phyloP scores from a whole-genome alignment of 1,140 invertebrate genomes.

The Dendroctonus ponderosae region DNA sequence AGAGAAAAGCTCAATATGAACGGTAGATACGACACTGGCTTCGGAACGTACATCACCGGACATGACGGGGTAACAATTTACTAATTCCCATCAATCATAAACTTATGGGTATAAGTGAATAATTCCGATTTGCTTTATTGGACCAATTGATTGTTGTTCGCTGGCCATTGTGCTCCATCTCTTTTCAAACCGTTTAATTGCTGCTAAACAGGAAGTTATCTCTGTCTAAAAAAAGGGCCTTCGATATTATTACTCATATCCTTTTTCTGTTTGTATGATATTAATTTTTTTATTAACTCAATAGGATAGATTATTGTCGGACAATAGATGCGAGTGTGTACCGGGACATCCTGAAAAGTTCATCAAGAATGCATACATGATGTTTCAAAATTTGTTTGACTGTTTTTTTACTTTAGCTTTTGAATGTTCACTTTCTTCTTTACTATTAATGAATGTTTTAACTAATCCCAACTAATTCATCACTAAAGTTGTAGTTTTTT shows the following conservation, averaged over 20 bases:
- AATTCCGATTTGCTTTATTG: conserved; percentile 44
- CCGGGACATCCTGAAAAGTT: background rate
- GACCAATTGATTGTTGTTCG: conserved; percentile 46
- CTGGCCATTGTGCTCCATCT: conserved; percentile 37
- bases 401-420: no score
- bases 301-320: conserved; percentile 29
- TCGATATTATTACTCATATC: conserved; percentile 48
- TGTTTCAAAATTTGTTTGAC: no score
- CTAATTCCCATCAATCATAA: conserved; percentile 50
- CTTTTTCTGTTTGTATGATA: conserved; percentile 39
- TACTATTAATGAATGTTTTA: no score
- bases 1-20: background rate
- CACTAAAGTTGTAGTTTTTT: no score
- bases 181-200: conserved; percentile 37
- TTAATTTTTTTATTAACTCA: conserved; percentile 32
- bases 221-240: conserved; percentile 39
- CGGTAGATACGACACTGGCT: conserved; percentile 5
- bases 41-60: conserved; percentile 38
- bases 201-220: conserved; percentile 39
- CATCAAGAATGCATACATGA: no score
- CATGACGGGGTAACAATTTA: conserved; percentile 49
- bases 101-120: conserved; percentile 49
- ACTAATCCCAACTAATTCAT: no score
- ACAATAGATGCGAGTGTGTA: conserved; percentile 6
- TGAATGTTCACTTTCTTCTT: no score